A percentile compares a stretch with the other conserved stretches of the same genome.
phyloP scores from a whole-genome alignment of 1,140 invertebrate genomes.

The Anoplolepis gracilipes region DNA sequence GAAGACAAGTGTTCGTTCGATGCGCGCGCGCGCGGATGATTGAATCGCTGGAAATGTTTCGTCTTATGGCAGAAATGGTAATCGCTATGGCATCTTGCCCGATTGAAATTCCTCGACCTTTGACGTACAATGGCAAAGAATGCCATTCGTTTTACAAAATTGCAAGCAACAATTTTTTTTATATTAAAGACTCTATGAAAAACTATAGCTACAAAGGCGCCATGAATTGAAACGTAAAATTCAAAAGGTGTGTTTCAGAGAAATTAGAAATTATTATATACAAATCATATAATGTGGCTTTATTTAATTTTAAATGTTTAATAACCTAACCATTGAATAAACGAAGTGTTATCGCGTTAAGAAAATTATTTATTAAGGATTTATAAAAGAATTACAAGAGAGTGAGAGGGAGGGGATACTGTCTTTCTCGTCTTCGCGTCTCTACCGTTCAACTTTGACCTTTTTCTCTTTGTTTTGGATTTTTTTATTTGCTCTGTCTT shows the following conservation, averaged over 20 bases:
- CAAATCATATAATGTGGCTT: no score
- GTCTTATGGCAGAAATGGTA: conserved; percentile 40
- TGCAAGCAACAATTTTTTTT: neutral
- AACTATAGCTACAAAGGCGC: neutral
- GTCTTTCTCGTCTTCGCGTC: no score
- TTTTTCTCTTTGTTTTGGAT: no score
- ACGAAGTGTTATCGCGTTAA: no score
- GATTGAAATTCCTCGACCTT: neutral
- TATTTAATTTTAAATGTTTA: no score
- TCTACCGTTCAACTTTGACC: no score
- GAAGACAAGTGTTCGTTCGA: conserved; percentile 3
- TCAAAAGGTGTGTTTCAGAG: neutral
- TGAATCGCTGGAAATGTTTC: conserved; percentile 5
- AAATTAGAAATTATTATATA: neutral
- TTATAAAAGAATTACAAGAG: no score
- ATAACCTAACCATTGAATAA: no score
- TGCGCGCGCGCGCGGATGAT: conserved; percentile 30
- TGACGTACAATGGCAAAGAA: neutral
- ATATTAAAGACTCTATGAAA: no score
- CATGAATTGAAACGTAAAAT: neutral
- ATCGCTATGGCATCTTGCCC: neutral
- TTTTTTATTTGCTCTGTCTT: no score
- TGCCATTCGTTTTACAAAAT: neutral
- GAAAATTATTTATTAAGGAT: no score
- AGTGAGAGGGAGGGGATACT: no score